Base-by-base conservation (phyloP, 2,888 invertebrate species). In the Embidobia sp. region DNA sequence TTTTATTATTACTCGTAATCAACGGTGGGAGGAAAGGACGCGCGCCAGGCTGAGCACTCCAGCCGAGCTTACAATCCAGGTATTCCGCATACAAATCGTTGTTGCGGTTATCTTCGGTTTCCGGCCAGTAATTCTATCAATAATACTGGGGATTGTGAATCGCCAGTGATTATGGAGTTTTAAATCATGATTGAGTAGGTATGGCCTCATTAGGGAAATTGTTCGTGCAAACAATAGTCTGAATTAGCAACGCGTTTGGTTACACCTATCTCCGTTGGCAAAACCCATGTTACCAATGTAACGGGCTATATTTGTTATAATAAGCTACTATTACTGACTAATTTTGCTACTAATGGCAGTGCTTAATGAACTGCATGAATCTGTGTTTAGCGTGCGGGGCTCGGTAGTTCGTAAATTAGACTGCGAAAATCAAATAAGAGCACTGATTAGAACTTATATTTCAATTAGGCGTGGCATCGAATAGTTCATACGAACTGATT, bases 231-330 rank as follows among this genome's bases (percentile, higher is more conserved):
- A 69, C 48, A 67, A 57, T 55, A 35, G 13, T 48, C 48, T 8
- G 15, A 55, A 57, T 67, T 67, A 67, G 46, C 18, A 6, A 18
- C n/a, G 46, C 8, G 10, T 15, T 51, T 13, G 8, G 40, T 22
- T 18, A 8, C 3, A 22, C n/a, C 6, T 33, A 27, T 6, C 19
- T 63, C 33, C 5, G 33, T 26, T 1, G 31, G 19, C 19, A 10
- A 63, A 19, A 37, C 49, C 19, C 13, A 10, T 11, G n/a, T 26
- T 29, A 19, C 64, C 29, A 31, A 5, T 44, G 22, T 16, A n/a
- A n/a, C n/a, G n/a, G n/a, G 29, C 4, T 22, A 15, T 7, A 64
- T 66, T 66, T 53, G 27, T 66, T 66, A 42, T 46, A 53, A 66
- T 66, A 33, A 64, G 53, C 35, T 13, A 27, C 29, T 27, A 53